These are phyloP conservation scores for Neoitamus cyanurus DNA, from an alignment of 2,888 invertebrate genomes.

Conservation along the genomic window DNA sequence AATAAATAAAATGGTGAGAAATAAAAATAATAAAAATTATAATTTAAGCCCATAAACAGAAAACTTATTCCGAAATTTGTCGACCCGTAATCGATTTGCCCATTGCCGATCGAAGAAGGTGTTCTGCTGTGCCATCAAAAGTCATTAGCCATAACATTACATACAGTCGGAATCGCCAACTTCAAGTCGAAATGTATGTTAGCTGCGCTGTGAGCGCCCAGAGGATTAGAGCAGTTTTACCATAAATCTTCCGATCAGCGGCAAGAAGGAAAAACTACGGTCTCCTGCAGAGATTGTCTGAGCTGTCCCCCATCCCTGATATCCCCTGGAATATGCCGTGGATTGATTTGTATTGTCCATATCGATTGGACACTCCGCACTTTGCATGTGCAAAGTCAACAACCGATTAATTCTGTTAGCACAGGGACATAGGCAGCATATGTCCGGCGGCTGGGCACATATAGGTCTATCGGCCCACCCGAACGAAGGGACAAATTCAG, in stretches of 20 bases:
- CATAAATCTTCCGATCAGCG: slow-evolving; percentile 1
- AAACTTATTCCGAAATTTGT: no score
- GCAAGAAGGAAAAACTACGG: not conserved
- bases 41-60: no score
- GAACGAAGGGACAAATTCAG: not conserved
- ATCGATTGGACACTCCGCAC: slow-evolving; percentile 7
- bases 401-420: slow-evolving; percentile 24
- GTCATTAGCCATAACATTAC: not conserved
- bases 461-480: not conserved
- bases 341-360: slow-evolving; percentile 25
- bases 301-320: not conserved
- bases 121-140: not conserved
- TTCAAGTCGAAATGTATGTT: not conserved
- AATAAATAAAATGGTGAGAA: no score
- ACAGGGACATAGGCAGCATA: not conserved
- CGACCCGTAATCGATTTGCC: no score
- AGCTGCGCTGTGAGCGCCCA: not conserved
- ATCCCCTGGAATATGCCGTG: not conserved
- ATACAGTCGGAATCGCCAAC: not conserved
- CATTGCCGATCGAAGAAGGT: not conserved
- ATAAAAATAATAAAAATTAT: no score
- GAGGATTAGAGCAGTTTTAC: not conserved
- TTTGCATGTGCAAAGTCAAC: slow-evolving; percentile 26
- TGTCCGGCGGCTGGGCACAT: not conserved
- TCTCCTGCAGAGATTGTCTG: not conserved